Base-by-base conservation (phyloP, 2,113 vertebrate genomes). In the Trichechus manatus region DNA sequence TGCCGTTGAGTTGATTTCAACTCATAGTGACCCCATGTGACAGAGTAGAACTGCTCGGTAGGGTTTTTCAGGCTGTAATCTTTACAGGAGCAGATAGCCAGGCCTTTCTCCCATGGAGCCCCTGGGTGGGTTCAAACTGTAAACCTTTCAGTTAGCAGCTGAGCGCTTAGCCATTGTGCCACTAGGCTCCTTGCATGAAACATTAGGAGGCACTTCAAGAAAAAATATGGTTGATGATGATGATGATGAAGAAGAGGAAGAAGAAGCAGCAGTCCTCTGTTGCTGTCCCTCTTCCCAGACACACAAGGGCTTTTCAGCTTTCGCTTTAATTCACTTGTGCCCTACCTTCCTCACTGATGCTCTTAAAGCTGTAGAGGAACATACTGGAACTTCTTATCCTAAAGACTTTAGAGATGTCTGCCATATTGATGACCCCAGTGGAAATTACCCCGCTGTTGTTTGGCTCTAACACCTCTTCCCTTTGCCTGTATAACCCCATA, bases 201-300 rank as follows among this genome's bases (percentile, higher is more conserved):
- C 3, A 0, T 9, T 8, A 33, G 22, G 84, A 91, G n/a, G 10
- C 4, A 6, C 1, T 8, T 20, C 10, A 14, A 56, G 44, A 36
- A 64, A 8, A 63, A 47, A 23, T 14, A 6, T 25, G 47, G 44
- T 33, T 1, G 29, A 14, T n/a, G 14, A 44, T 2, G 33, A 6
- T 0, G 20, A 4, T 6, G 27, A 5, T 1, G 0, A 9, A 6
- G 39, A 3, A 19, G 31, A 3, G 47, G 23, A 17, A 22, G 14
- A 31, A 47, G 13, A 2, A 70, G 66, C 7, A 74, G 20, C 6
- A 50, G 42, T 36, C 6, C n/a, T 85, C 4, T 9, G 11, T n/a
- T 72, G n/a, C 75, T 56, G 13, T 29, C 47, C 4, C 9, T 7
- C 3, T 29, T 36, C 36, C 27, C 19, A 87, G 80, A 68, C 6